These are phyloP conservation scores for Torymus aiolomorphi DNA, from an alignment of 2,888 invertebrate species.

Conservation along the genomic window DNA sequence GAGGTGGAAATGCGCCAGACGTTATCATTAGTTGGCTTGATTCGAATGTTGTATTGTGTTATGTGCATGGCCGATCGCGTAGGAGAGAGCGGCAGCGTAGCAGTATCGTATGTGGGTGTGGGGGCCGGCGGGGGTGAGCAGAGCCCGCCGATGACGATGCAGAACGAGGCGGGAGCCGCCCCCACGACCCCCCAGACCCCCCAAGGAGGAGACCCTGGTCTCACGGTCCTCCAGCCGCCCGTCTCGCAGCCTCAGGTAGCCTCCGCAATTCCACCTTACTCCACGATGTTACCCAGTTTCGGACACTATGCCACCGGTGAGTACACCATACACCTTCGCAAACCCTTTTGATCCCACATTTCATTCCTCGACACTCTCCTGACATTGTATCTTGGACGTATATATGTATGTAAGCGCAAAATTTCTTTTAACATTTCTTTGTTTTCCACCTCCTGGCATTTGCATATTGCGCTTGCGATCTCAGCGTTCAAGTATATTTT, in stretches of 20 bases:
- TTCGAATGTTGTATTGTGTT: slow-evolving; percentile 74
- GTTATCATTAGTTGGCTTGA: slow-evolving; percentile 72
- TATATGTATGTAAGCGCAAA: too few species aligned
- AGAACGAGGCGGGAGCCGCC: slow-evolving; percentile 74
- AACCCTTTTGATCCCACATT: not conserved
- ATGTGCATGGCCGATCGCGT: slow-evolving; percentile 69
- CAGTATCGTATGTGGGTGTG: slow-evolving; percentile 74
- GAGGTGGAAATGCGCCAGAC: slow-evolving; percentile 52
- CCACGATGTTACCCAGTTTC: slow-evolving; percentile 83
- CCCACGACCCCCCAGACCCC: slow-evolving; percentile 73
- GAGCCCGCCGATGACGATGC: slow-evolving; percentile 73
- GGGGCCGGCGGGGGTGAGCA: slow-evolving; percentile 74
- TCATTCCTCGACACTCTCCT: too few species aligned
- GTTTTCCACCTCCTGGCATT: too few species aligned
- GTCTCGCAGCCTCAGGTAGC: slow-evolving; percentile 74
- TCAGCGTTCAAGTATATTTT: too few species aligned
- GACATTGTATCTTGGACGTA: too few species aligned
- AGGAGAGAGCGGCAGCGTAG: slow-evolving; percentile 74
- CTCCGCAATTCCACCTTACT: slow-evolving; percentile 78
- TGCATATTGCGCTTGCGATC: too few species aligned
- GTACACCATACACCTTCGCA: slow-evolving; percentile 70
- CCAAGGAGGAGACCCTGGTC: slow-evolving; percentile 72
- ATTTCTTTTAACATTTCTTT: too few species aligned
- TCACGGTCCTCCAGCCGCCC: slow-evolving; percentile 80
- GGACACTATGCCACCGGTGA: slow-evolving; percentile 83